A percentile compares a stretch with the other conserved stretches of the same genome.
Evolutionary conservation across 2,113 vertebrate genomes (phyloP).

Genomic region (Sceloporus tristichus): DNA sequence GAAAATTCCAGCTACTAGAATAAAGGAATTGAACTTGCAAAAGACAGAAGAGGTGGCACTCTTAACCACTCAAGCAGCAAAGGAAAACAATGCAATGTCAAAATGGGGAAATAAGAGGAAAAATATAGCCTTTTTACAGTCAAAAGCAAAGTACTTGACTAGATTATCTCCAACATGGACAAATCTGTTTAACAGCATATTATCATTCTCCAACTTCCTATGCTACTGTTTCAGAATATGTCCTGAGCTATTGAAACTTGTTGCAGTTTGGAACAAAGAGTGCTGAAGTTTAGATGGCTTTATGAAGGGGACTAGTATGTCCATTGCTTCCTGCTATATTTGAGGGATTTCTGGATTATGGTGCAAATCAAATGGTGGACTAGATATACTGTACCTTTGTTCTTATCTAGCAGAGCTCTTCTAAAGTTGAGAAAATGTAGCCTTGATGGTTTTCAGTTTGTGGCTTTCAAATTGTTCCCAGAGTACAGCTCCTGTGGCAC

Average conservation of each 20-base stretch:
- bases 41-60: neutral
- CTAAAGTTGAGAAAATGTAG: neutral
- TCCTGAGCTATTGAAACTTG: too few species aligned
- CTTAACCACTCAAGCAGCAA: neutral
- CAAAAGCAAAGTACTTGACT: neutral
- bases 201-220: neutral
- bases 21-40: neutral
- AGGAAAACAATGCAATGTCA: neutral
- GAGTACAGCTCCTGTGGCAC: too few species aligned
- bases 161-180: slow-evolving; percentile 16
- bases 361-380: too few species aligned
- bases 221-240: neutral
- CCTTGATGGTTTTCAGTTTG: too few species aligned
- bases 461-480: too few species aligned
- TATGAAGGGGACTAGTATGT: neutral
- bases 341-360: too few species aligned
- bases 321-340: too few species aligned
- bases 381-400: neutral
- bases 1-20: neutral
- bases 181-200: neutral
- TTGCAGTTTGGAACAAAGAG: neutral
- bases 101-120: neutral
- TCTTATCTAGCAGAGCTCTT: neutral
- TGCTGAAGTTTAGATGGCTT: neutral
- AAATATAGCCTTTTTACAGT: neutral